These are phyloP conservation scores for Catharus fuscescens DNA, from an alignment of 2,113 vertebrate species.

Conservation along the genomic window DNA sequence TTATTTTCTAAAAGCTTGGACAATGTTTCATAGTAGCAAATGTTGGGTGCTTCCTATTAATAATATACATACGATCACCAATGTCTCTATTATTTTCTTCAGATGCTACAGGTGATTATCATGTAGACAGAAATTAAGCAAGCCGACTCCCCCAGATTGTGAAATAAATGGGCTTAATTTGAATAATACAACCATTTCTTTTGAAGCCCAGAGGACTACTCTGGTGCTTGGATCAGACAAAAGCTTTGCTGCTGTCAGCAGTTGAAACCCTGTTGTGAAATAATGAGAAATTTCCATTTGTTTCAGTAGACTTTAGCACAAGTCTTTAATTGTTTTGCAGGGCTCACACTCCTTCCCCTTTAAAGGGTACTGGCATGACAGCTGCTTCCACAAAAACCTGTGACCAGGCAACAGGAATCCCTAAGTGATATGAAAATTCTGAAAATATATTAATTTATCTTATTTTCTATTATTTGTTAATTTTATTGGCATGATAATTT, in stretches of 20 bases:
- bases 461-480: not conserved
- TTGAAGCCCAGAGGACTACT: not conserved
- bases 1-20: not conserved
- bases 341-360: not conserved
- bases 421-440: not conserved
- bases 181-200: not conserved
- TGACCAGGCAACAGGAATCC: not conserved
- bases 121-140: not conserved
- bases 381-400: not conserved
- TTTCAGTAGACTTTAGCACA: not conserved
- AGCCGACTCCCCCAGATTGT: not conserved
- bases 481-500: not conserved
- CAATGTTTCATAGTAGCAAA: not conserved
- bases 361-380: not conserved
- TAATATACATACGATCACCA: not conserved
- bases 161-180: not conserved
- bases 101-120: not conserved
- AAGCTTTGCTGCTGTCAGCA: not conserved
- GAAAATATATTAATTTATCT: not conserved
- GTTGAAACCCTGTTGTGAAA: not conserved
- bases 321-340: not conserved
- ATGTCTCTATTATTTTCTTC: not conserved
- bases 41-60: not conserved
- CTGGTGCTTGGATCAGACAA: not conserved
- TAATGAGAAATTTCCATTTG: not conserved